Percentiles rank a stretch among this genome's conserved stretches.
Conservation (phyloP, 2,888 invertebrate species). For the Seira ritae region DNA sequence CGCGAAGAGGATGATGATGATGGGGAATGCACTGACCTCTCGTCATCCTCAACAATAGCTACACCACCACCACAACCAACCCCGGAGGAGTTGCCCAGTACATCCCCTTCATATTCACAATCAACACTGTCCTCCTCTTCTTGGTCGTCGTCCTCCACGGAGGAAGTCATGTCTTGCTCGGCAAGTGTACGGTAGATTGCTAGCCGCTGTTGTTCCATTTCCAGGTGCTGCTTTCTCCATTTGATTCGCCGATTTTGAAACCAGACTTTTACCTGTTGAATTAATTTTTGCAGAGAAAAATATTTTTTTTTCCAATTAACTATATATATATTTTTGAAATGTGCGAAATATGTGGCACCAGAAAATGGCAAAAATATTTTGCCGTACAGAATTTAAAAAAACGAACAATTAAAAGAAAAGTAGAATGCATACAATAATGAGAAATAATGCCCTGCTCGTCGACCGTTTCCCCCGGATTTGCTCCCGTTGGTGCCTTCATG, state of each 20-base stretch:
- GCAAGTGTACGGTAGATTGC: conserved; percentile 78
- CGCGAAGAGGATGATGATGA: neutral
- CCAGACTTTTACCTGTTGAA: conserved; percentile 88
- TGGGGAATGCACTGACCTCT: neutral
- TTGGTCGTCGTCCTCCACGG: conserved; percentile 35
- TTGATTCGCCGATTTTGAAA: conserved; percentile 96
- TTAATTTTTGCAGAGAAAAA: too few species aligned
- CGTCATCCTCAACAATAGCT: too few species aligned
- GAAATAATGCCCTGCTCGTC: conserved; percentile 75
- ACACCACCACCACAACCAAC: too few species aligned
- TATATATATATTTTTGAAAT: too few species aligned
- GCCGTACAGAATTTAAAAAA: too few species aligned
- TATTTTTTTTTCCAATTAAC: too few species aligned
- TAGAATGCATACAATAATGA: too few species aligned
- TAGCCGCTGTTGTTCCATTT: conserved; percentile 91
- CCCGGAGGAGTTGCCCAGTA: too few species aligned
- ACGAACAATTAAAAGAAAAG: too few species aligned
- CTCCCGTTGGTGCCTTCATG: neutral
- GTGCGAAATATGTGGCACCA: too few species aligned
- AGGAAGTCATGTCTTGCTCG: conserved; percentile 61
- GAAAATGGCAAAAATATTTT: too few species aligned
- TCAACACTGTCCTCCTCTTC: conserved; percentile 66
- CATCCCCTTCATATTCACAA: conserved; percentile 44
- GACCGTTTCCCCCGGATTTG: conserved; percentile 27
- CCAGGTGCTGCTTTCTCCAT: conserved; percentile 96